phyloP scores from a whole-genome alignment of 2,113 vertebrate species.

The Camelus bactrianus region DNA sequence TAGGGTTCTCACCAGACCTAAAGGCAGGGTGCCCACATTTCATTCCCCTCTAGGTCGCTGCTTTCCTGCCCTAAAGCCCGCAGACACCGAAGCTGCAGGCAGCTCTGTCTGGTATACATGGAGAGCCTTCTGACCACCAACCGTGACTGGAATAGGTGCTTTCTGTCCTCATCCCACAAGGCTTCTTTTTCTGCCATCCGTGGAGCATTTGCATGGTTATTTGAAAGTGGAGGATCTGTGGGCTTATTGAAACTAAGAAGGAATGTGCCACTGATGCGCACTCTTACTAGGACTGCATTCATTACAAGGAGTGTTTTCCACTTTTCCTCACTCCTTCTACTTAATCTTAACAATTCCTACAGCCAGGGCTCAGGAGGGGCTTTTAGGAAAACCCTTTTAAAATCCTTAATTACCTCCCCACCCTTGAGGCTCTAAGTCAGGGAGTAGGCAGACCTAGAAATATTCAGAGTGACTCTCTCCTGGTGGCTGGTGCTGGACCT shows the following conservation, averaged over 20 bases:
- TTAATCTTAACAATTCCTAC: background rate
- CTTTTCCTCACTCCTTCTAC: background rate
- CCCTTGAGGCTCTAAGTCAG: background rate
- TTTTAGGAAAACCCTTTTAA: background rate
- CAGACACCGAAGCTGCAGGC: background rate
- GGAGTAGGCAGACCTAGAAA: background rate
- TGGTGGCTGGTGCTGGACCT: background rate
- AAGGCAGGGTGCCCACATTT: background rate
- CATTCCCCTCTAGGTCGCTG: background rate
- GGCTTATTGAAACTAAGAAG: background rate
- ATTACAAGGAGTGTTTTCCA: background rate
- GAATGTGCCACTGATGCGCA: background rate
- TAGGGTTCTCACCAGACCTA: background rate
- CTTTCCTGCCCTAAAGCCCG: background rate
- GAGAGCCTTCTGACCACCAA: background rate
- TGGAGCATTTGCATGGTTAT: background rate
- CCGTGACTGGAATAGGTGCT: background rate
- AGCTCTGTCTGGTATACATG: no score
- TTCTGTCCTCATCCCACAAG: background rate
- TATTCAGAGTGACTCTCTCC: background rate
- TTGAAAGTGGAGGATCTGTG: background rate
- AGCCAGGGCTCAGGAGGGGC: background rate
- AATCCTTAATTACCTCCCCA: background rate
- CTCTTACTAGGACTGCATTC: background rate
- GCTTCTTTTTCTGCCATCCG: background rate